phyloP scores from a whole-genome alignment of 2,888 invertebrate species.

The Coenonympha glycerion region DNA sequence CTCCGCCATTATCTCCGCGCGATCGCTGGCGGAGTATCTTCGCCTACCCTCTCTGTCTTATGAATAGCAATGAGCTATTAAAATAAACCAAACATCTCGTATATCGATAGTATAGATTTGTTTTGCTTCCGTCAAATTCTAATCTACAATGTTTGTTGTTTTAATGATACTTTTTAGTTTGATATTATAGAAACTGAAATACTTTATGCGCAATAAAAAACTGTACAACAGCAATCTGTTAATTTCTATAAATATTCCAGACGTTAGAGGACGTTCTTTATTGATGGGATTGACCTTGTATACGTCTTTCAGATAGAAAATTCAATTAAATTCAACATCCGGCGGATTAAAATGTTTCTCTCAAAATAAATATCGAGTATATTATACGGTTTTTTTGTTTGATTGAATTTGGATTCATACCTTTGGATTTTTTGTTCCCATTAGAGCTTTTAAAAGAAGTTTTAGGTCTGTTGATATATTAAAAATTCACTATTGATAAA shows the following conservation, averaged over 20 bases:
- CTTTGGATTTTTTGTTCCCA: no score
- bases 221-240: not conserved
- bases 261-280: conserved; percentile 24
- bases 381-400: no score
- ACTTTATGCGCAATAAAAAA: not conserved
- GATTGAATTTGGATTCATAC: no score
- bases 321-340: conserved; percentile 5
- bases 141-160: no score
- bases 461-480: no score
- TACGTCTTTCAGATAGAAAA: conserved; percentile 17
- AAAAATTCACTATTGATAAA: no score
- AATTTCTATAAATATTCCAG: conserved; percentile 12
- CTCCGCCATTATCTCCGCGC: no score
- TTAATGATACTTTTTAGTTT: no score
- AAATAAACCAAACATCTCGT: not conserved
- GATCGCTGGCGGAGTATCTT: no score
- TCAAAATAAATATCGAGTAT: not conserved
- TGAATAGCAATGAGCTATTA: not conserved
- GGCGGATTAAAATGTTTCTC: not conserved
- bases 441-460: no score
- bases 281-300: conserved; percentile 21
- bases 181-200: not conserved
- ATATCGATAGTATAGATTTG: not conserved
- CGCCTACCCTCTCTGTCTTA: no score
- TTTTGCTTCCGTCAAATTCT: not conserved